These are phyloP conservation scores for Drosophila kikkawai DNA, from an alignment of 1,140 invertebrate genomes.

Conservation along the genomic window DNA sequence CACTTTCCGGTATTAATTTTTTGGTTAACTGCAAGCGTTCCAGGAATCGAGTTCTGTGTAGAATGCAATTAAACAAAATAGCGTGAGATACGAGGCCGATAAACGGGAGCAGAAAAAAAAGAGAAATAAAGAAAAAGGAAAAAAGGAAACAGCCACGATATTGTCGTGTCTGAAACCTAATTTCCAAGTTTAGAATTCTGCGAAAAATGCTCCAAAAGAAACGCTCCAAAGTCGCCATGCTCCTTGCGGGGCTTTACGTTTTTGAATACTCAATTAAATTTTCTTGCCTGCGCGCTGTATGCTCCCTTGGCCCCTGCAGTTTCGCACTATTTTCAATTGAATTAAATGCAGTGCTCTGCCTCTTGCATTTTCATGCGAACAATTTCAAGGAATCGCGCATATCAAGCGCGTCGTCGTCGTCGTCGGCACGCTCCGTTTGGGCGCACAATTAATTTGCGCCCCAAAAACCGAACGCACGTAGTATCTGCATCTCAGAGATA, in stretches of 20 bases:
- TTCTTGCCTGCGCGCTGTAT: slow-evolving; percentile 47
- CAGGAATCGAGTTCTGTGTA: slow-evolving; percentile 68
- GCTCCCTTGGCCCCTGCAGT: slow-evolving; percentile 34
- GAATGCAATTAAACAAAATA: slow-evolving; percentile 83
- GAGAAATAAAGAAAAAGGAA: background rate
- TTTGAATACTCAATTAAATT: slow-evolving; percentile 84
- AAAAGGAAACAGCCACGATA: slow-evolving; percentile 15
- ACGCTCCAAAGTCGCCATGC: slow-evolving; percentile 16
- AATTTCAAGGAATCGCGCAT: slow-evolving; percentile 85
- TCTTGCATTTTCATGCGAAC: slow-evolving; percentile 81
- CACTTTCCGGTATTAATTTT: slow-evolving; percentile 66
- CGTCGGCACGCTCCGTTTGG: slow-evolving; percentile 84
- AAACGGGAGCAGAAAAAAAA: slow-evolving; percentile 35
- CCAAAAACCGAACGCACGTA: slow-evolving; percentile 73
- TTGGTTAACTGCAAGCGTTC: slow-evolving; percentile 72
- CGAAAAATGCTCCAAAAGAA: slow-evolving; percentile 63
- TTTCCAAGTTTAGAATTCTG: slow-evolving; percentile 83
- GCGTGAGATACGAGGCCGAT: slow-evolving; percentile 79
- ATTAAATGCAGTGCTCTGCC: slow-evolving; percentile 70
- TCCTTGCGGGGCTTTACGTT: slow-evolving; percentile 60
- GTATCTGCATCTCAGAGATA: slow-evolving; percentile 70
- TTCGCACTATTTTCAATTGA: slow-evolving; percentile 84
- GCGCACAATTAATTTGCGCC: slow-evolving; percentile 84
- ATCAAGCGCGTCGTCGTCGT: slow-evolving; percentile 84
- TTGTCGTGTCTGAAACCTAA: slow-evolving; percentile 76